A percentile compares a stretch with the other conserved stretches of the same genome.
Conservation (phyloP, 2,888 invertebrate genomes). For the Ashinkailepas kermadecensis region DNA sequence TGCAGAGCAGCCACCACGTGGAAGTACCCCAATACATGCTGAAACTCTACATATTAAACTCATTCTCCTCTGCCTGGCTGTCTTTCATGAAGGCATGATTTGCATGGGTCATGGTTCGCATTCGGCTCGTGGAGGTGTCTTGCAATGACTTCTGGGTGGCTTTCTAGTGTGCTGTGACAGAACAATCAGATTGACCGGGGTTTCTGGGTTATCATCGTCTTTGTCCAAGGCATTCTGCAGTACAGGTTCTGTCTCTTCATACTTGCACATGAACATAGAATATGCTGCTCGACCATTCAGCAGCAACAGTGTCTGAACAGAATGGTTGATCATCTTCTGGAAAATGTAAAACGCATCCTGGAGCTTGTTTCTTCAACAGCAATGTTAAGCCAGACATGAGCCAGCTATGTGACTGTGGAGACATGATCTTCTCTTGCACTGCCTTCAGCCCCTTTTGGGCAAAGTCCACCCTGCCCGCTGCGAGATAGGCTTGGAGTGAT, state of each 20-base stretch:
- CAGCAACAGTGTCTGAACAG: slow-evolving; percentile 61
- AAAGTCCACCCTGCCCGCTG: slow-evolving; percentile 83
- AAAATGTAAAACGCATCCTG: slow-evolving; percentile 98
- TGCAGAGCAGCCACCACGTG: too few relatives aligned
- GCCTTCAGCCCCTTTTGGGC: slow-evolving; percentile 83
- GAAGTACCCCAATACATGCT: slow-evolving; percentile 37
- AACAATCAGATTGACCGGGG: slow-evolving; percentile 85
- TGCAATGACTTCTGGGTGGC: slow-evolving; percentile 70
- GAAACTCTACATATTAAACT: slow-evolving; percentile 77
- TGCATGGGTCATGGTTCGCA: slow-evolving; percentile 61
- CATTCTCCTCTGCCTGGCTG: slow-evolving; percentile 70
- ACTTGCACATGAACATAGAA: slow-evolving; percentile 64
- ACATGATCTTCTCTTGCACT: slow-evolving; percentile 95
- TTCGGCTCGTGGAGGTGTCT: slow-evolving; percentile 84
- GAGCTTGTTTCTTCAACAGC: slow-evolving; percentile 81
- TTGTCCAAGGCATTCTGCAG: slow-evolving; percentile 83
- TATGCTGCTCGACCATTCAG: slow-evolving; percentile 89
- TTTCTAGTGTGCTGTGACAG: slow-evolving; percentile 80
- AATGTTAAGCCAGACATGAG: slow-evolving; percentile 91
- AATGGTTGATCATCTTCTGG: slow-evolving; percentile 89
- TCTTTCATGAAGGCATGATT: slow-evolving; percentile 78
- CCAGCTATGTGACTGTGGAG: slow-evolving; percentile 87
- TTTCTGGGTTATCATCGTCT: slow-evolving; percentile 88
- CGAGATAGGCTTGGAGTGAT: slow-evolving; percentile 73
- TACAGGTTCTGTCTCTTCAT: slow-evolving; percentile 83